Base-by-base conservation (phyloP, 2,113 vertebrate genomes). In the Lates calcarifer region DNA sequence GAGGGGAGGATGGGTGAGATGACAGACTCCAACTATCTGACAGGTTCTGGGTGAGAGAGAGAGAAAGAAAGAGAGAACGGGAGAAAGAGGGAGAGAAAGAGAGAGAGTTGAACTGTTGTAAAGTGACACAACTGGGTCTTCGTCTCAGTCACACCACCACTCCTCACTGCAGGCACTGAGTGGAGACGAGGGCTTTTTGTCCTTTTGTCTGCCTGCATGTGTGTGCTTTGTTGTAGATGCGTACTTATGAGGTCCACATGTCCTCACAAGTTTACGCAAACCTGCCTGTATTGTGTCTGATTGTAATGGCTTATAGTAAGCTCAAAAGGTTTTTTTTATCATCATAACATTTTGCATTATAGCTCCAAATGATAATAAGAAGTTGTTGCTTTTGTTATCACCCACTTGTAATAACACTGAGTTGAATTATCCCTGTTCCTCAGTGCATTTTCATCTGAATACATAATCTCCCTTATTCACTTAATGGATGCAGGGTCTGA, bases 71-170 rank as follows among this genome's bases (percentile, higher is more conserved):
- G 62, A 57, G 53, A 64, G 71, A 61, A 43, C 11, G 69, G 62
- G 72, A 65, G 70, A 79, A 41, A 12, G 60, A n/a, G 51, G 39
- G 79, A 57, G 81, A 63, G 74, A 82, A 64, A 18, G 77, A 75
- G 67, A 55, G 74, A 83, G 66, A 81, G 82, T 69, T 89, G 88
- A 91, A 91, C 88, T 90, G 88, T 94, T 96, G 92, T 93, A 96
- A 97, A 96, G 95, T 97, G 97, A 97, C 97, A 97, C 96, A 98
- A 97, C 95, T 97, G 95, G 96, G 95, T 91, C 94, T 93, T 95
- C 91, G 91, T 84, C 94, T 95, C 92, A 94, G 90, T 92, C 95
- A 94, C 90, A 94, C 96, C 93, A 92, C 95, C 94, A 77, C 79
- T 89, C 92, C 90, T 94, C 93, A 94, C 94, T 93, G 94, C 92